phyloP scores from a whole-genome alignment of 64 coral and sea anemone species.

The Stichodactyla helianthus region DNA sequence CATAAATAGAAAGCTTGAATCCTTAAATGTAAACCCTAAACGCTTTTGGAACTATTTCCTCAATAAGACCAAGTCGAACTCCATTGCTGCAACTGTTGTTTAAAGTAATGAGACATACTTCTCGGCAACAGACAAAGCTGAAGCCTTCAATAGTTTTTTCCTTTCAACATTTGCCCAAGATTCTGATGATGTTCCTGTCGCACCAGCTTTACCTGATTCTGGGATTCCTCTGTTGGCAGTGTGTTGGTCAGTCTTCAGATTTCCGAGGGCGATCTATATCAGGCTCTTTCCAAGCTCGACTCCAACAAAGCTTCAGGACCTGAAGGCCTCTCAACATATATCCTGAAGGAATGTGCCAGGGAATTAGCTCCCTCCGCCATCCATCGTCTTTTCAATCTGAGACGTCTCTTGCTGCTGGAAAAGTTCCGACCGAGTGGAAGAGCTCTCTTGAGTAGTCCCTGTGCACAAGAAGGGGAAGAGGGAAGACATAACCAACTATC shows the following conservation, averaged over 20 bases:
- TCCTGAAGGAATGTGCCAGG: slow-evolving; percentile 25
- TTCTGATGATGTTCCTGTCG: not conserved
- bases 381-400: slow-evolving; percentile 21
- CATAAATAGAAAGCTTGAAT: slow-evolving; percentile 2
- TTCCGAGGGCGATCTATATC: slow-evolving; percentile 12
- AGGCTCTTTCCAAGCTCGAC: slow-evolving; percentile 1
- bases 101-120: not conserved
- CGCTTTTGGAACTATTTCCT: slow-evolving; percentile 24
- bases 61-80: slow-evolving; percentile 19
- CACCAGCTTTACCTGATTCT: not conserved
- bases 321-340: slow-evolving; percentile 11
- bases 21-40: slow-evolving; percentile 28
- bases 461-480: slow-evolving; percentile 36
- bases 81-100: slow-evolving; percentile 1
- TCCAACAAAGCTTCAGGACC: slow-evolving; percentile 13
- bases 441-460: slow-evolving; percentile 21
- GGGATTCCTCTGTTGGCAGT: slow-evolving; percentile 14
- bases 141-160: not conserved
- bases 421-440: slow-evolving; percentile 32
- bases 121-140: not conserved
- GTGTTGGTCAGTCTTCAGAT: slow-evolving; percentile 4
- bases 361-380: slow-evolving; percentile 36
- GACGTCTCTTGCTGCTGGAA: slow-evolving; percentile 17
- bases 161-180: not conserved
- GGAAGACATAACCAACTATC: slow-evolving; percentile 29